A percentile compares a stretch with the other conserved stretches of the same genome.
Conservation (phyloP, 2,888 invertebrate species). For the Ceriagrion tenellum region DNA sequence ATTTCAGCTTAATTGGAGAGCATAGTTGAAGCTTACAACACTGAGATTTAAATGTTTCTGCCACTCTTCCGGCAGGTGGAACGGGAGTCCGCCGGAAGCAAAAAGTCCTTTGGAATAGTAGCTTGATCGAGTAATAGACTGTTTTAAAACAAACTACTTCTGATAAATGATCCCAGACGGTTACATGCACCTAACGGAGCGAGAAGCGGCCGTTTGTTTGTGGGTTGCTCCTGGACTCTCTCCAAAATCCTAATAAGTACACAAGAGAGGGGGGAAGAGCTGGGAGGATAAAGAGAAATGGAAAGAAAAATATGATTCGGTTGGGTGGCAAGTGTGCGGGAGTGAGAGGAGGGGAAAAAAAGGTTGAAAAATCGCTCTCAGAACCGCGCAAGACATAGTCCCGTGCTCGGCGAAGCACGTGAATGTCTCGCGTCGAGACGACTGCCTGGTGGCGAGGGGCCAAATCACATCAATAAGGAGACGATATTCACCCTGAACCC, state of each 20-base stretch:
- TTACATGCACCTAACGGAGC: neutral
- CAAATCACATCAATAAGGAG: slow-evolving; percentile 7
- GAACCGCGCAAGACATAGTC: neutral
- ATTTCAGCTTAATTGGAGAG: too few species aligned
- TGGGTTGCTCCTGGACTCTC: neutral
- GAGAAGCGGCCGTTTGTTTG: neutral
- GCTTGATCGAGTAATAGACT: neutral
- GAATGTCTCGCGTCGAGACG: neutral
- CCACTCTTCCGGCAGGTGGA: too few species aligned
- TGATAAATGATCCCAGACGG: neutral
- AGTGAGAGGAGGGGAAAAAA: neutral
- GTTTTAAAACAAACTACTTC: neutral
- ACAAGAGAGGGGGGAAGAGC: neutral
- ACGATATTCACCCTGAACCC: neutral
- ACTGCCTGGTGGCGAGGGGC: neutral
- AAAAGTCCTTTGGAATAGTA: neutral
- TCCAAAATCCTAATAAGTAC: neutral
- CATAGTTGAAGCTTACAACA: too few species aligned
- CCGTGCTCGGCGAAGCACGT: slow-evolving; percentile 4
- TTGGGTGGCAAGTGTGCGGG: neutral
- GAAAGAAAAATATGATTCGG: neutral
- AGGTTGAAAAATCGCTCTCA: neutral
- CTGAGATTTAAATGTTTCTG: too few species aligned
- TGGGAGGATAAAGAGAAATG: neutral
- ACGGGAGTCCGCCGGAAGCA: too few species aligned